These are phyloP conservation scores for Cantharis rufa DNA, from an alignment of 2,888 invertebrate species.

Conservation along the genomic window DNA sequence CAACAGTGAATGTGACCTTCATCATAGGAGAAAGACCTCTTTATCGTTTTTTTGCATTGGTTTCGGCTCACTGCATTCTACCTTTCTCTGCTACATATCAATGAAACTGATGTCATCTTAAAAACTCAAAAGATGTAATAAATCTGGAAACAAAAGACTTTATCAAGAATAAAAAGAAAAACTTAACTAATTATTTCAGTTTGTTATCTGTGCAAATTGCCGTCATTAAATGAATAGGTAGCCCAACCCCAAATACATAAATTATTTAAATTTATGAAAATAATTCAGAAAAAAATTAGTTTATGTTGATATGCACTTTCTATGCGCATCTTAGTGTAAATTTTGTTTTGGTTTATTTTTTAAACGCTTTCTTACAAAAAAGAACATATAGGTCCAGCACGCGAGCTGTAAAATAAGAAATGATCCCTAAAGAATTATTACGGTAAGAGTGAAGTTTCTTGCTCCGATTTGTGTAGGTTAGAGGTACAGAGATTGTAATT, in stretches of 20 bases:
- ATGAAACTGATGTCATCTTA: constrained; percentile 34
- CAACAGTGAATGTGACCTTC: constrained; percentile 41
- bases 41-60: constrained; percentile 23
- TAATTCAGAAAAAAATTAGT: background rate
- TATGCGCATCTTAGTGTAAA: background rate
- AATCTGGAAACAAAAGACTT: background rate
- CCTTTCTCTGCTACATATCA: constrained; percentile 25
- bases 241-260: background rate
- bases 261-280: background rate
- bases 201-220: background rate
- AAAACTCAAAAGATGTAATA: constrained; percentile 22
- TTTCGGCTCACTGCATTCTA: constrained; percentile 28
- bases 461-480: background rate
- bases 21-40: constrained; percentile 39
- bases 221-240: background rate
- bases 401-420: background rate
- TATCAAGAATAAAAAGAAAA: background rate
- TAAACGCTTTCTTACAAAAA: background rate
- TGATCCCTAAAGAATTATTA: background rate
- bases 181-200: background rate
- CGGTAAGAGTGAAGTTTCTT: background rate
- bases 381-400: background rate
- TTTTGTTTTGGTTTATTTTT: background rate
- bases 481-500: constrained; percentile 1
- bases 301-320: background rate